A percentile compares a stretch with the other conserved stretches of the same genome.
phyloP scores from a whole-genome alignment of 2,797 vertebrate species.

The Pipistrellus nathusii region DNA sequence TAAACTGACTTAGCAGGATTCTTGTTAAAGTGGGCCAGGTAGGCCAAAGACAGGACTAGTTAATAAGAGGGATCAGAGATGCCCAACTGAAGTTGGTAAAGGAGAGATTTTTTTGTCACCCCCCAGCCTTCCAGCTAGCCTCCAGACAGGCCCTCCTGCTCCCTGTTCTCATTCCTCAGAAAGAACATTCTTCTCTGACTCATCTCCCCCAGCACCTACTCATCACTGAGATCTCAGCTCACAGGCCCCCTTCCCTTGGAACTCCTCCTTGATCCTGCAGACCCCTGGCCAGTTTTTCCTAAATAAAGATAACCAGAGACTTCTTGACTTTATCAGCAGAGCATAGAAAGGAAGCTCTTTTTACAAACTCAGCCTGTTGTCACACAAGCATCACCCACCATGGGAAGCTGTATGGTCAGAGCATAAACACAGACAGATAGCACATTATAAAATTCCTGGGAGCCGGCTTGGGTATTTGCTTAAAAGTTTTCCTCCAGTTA shows the following conservation, averaged over 20 bases:
- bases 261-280: background rate
- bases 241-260: rapidly evolving
- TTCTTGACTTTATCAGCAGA: background rate
- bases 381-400: background rate
- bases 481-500: background rate
- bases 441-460: background rate
- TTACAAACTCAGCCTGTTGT: background rate
- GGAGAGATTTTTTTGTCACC: background rate
- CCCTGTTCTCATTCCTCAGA: background rate
- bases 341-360: background rate
- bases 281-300: background rate
- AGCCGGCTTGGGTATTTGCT: background rate
- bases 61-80: background rate
- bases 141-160: background rate
- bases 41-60: background rate
- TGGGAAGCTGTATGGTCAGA: background rate
- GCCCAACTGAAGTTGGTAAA: background rate
- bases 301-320: background rate
- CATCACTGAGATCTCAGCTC: background rate
- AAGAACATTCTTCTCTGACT: background rate
- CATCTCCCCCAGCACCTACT: too few species aligned
- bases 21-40: background rate
- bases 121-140: too few species aligned
- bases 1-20: background rate
- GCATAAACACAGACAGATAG: background rate